Evolutionary conservation across 1,140 invertebrate species (phyloP).

Genomic region (Drosophila ohnishii): DNA sequence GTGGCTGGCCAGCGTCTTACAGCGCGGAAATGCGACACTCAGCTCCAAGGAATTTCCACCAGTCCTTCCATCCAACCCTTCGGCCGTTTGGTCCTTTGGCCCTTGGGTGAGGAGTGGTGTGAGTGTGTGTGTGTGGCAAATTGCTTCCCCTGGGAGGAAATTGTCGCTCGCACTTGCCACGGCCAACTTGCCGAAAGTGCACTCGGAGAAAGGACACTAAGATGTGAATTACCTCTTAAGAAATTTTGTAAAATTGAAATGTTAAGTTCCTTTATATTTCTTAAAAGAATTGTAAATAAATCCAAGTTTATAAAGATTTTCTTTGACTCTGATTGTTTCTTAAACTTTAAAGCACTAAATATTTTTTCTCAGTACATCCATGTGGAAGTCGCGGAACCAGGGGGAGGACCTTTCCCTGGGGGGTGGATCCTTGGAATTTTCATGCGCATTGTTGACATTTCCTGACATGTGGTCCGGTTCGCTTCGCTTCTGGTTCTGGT

Average conservation of each 20-base stretch:
- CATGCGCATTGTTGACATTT: slow-evolving; percentile 82
- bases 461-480: slow-evolving; percentile 68
- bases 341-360: too few relatives aligned
- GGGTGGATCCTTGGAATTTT: slow-evolving; percentile 72
- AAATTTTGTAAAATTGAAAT: background rate
- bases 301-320: background rate
- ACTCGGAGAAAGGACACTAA: slow-evolving; percentile 44
- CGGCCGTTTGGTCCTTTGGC: slow-evolving; percentile 24
- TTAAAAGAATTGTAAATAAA: background rate
- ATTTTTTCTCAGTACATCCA: slow-evolving; percentile 19
- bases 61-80: slow-evolving; percentile 21
- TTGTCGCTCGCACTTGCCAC: slow-evolving; percentile 57
- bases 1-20: slow-evolving; percentile 56
- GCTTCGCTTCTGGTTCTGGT: slow-evolving; percentile 26
- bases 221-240: background rate
- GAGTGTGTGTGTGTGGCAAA: slow-evolving; percentile 71
- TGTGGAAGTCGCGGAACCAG: slow-evolving; percentile 22
- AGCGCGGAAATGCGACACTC: slow-evolving; percentile 57
- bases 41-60: slow-evolving; percentile 48
- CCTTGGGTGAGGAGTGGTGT: slow-evolving; percentile 34
- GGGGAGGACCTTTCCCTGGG: slow-evolving; percentile 30
- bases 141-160: slow-evolving; percentile 80
- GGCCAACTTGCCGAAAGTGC: slow-evolving; percentile 17
- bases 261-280: background rate
- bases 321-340: background rate